Base-by-base conservation (phyloP, 2,888 invertebrate species). In the Rhimphoctona megacephalus region DNA sequence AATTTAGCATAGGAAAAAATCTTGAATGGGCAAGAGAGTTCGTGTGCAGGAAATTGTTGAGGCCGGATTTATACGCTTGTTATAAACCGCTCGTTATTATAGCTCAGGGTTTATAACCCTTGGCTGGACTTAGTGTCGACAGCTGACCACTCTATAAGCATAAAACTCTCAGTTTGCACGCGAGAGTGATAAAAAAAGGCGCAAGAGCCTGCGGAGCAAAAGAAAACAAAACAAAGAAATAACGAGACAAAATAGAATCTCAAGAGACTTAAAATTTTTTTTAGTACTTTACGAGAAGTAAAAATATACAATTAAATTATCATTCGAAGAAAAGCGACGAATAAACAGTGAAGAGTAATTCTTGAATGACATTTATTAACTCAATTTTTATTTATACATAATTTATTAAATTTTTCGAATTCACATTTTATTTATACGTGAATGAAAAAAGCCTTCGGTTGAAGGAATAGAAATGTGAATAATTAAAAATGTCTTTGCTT, bases 111-210 rank as follows among this genome's bases (percentile, higher is more conserved):
- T 88, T 84, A 88, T 87, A 86, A 83, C 79, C 77, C 70, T 82
- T 83, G 66, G 57, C 76, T 54, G 76, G 74, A 79, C 81, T 81
- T 84, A 89, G 86, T 89, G 90, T 70, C 90, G 90, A 91, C 91
- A 92, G 92, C 91, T 91, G 91, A 91, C 89, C 91, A 88, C 86
- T 85, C 79, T 88, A 85, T 87, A 87, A 74, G 72, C 87, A 66
- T 73, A 73, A 81, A 72, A 64, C 36, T 77, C 49, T 79, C 64
- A 57, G 73, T 77, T 66, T 85, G 49, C 67, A 66, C 77, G 46
- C 39, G 73, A 73, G 46, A 66, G 39, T 67, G 70, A 78, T 54
- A 70, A 72, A 66, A 77, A 82, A 52, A 72, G 54, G 49, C 30
- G 83, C 66, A 77, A 30, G 22, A 22, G 46, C 66, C 33, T 36